Percentiles rank a stretch among this genome's conserved stretches.
Conservation (phyloP, 2,113 vertebrate genomes). For the Periophthalmus modestus region DNA sequence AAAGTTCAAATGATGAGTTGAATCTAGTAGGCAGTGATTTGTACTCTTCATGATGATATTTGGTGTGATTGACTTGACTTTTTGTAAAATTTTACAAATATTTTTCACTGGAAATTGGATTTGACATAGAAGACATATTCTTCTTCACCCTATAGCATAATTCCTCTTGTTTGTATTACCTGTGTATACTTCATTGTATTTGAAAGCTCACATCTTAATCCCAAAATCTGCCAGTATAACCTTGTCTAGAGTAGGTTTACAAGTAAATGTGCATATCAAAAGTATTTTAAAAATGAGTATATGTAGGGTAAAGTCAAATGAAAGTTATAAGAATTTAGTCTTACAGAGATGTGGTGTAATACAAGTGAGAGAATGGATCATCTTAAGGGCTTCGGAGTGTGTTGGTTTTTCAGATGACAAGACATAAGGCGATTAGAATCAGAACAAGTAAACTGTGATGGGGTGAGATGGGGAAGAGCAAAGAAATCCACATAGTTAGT, state of each 20-base stretch:
- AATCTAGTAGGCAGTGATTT: conserved; percentile 23
- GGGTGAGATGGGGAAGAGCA: conserved; percentile 7
- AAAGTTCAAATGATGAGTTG: conserved; percentile 28
- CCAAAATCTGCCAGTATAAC: neutral
- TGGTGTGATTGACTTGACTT: conserved; percentile 20
- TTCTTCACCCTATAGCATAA: neutral
- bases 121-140: conserved; percentile 24
- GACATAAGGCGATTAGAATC: conserved; percentile 25
- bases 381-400: conserved; percentile 54
- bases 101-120: conserved; percentile 22
- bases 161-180: neutral
- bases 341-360: conserved; percentile 5
- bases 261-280: neutral
- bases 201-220: neutral
- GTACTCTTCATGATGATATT: conserved; percentile 17
- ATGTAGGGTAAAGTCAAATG: conserved; percentile 13
- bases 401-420: conserved; percentile 37
- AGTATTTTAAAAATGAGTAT: neutral
- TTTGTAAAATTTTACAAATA: conserved; percentile 9
- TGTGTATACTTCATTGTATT: neutral
- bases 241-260: neutral
- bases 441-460: conserved; percentile 18
- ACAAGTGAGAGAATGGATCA: neutral
- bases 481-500: conserved; percentile 35
- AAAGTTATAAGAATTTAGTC: conserved; percentile 13